Percentiles rank a stretch among this genome's conserved stretches.
These are phyloP conservation scores for Mustela lutreola DNA, from an alignment of 2,113 vertebrate species.

Conservation along the genomic window DNA sequence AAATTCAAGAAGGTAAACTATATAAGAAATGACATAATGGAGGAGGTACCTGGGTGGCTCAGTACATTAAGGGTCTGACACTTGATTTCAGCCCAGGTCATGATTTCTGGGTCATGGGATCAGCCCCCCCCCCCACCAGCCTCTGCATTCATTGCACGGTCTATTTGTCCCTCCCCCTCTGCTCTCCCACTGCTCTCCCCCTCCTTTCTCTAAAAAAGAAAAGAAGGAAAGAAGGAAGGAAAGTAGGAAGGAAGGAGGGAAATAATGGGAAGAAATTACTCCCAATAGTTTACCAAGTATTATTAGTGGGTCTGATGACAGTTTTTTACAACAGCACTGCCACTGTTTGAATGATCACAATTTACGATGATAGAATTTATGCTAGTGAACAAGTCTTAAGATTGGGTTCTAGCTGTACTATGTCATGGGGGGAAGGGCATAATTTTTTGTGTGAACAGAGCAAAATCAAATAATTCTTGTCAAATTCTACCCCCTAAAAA, in stretches of 20 bases:
- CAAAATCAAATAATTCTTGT: conserved; percentile 51
- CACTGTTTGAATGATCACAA: conserved; percentile 15
- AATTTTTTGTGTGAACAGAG: not conserved
- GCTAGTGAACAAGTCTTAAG: conserved; percentile 16
- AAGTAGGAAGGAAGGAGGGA: no score
- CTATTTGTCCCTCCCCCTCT: not conserved
- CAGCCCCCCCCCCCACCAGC: not conserved
- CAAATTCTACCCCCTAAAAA: not conserved
- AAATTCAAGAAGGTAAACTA: conserved; percentile 39
- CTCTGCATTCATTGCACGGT: not conserved
- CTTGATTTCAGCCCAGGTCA: not conserved
- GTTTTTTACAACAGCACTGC: conserved; percentile 12
- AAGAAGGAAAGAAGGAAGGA: no score
- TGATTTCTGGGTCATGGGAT: not conserved
- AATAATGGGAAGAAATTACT: not conserved
- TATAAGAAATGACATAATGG: conserved; percentile 20
- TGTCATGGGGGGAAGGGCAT: not conserved
- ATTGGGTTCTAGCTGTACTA: not conserved
- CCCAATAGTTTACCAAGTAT: not conserved
- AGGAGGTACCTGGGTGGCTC: not conserved
- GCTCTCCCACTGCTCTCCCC: not conserved
- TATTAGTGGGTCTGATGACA: not conserved
- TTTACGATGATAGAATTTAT: not conserved
- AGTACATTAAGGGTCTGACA: not conserved
- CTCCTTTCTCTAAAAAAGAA: not conserved